Percentiles rank a stretch among this genome's conserved stretches.
phyloP scores from a whole-genome alignment of 2,888 invertebrate genomes.

The Drosophila bunnanda region DNA sequence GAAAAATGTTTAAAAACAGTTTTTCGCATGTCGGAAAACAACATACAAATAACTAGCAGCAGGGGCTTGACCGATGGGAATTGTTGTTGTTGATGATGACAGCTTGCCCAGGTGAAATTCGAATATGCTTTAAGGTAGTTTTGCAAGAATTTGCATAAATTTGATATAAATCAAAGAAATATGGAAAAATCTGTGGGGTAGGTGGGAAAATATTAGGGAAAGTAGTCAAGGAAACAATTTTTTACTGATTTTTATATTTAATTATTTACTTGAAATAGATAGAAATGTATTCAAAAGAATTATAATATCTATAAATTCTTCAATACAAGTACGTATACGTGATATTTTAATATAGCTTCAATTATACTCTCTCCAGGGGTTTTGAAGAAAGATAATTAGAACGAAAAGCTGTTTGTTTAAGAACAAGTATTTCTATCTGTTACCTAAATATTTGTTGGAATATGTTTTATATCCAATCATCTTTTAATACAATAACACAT shows the following conservation, averaged over 20 bases:
- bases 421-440: background rate
- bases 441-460: too few relatives aligned
- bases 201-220: background rate
- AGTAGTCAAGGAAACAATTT: background rate
- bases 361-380: background rate
- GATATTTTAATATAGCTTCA: background rate
- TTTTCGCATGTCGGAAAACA: conserved; percentile 11
- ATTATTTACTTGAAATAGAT: background rate
- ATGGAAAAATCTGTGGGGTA: background rate
- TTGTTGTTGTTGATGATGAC: background rate
- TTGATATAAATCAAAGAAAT: conserved; percentile 12
- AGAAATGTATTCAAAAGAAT: too few relatives aligned
- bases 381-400: background rate
- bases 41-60: conserved; percentile 4
- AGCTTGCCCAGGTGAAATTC: conserved; percentile 12
- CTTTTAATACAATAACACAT: background rate
- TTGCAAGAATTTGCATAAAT: conserved; percentile 1
- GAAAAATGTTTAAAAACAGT: conserved; percentile 10
- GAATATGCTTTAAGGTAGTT: conserved; percentile 2
- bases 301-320: too few relatives aligned
- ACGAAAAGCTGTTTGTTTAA: background rate
- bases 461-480: too few relatives aligned
- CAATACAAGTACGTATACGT: background rate
- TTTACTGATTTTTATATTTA: too few relatives aligned
- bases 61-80: conserved; percentile 14